Conservation (phyloP, 2,888 invertebrate species). For the Ischnus inquisitorius region DNA sequence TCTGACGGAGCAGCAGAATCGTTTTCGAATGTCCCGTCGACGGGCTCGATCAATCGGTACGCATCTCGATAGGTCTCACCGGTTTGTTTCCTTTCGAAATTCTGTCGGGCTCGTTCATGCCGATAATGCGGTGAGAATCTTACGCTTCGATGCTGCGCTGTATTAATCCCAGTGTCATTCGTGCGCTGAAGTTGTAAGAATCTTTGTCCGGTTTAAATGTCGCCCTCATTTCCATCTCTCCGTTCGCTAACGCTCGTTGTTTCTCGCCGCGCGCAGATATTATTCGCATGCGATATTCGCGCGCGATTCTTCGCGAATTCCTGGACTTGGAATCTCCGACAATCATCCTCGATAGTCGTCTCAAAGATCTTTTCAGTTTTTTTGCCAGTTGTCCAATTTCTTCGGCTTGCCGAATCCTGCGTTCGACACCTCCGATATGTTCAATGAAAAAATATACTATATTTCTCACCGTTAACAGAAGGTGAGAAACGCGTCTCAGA, state of each 20-base stretch:
- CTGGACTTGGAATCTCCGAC: too few relatives aligned
- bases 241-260: neutral
- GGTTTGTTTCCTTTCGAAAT: conserved; percentile 4
- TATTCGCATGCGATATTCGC: too few relatives aligned
- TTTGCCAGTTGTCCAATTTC: neutral
- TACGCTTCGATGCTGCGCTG: neutral
- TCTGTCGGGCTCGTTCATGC: conserved; percentile 27
- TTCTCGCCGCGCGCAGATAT: neutral
- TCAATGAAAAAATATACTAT: neutral
- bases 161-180: neutral
- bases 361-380: neutral
- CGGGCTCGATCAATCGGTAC: conserved; percentile 31
- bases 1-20: conserved; percentile 46
- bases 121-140: conserved; percentile 8
- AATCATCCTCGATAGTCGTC: neutral
- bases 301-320: neutral
- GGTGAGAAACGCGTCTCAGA: too few relatives aligned
- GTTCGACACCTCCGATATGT: neutral
- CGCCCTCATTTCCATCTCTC: conserved; percentile 26
- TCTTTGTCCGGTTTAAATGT: conserved; percentile 59
- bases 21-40: conserved; percentile 19
- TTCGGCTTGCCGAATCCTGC: neutral
- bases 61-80: conserved; percentile 29
- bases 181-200: conserved; percentile 19
- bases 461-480: neutral